Base-by-base conservation (phyloP, 2,888 invertebrate species). In the Flabesymbios commensalis region DNA sequence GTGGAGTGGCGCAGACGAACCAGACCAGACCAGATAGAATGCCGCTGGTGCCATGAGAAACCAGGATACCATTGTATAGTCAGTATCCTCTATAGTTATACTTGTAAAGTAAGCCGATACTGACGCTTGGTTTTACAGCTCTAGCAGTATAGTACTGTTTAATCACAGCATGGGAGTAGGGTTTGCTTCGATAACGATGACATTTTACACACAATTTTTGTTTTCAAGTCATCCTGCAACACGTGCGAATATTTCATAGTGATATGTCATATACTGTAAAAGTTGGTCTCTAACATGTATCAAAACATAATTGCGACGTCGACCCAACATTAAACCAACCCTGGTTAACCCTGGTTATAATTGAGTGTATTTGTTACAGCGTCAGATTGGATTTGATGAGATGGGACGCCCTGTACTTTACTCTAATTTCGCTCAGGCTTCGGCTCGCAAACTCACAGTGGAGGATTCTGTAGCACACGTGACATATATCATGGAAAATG, bases 11-110 rank as follows among this genome's bases (percentile, higher is more conserved):
- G 80, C 3, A 63, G 77, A 26, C 61, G 69, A 54, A 69, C 65
- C n/a, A 69, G 69, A 31, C 79, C 80, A 2, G 64, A 74, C 19
- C 56, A 64, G 19, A 55, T 73, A 31, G 75, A 78, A 61, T 81
- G 81, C 59, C 63, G 61, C 4, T 80, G 73, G 72, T 81, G 81
- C 67, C 75, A 77, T 39, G 72, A 74, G 4, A 68, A 67, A 32
- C 79, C 80, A 5, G 81, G 81, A 1, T 76, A 61, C 57, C 80
- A 80, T 67, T 73, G 76, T 47, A 77, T 81, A 74, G 81, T 79
- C 63, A 64, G 59, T 7, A 26, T 28, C 26, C 0, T 28, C 24
- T 39, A 1, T 4, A 24, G 1, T 28, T 17, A n/a, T 2, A n/a
- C 17, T 45, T 17, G 14, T 14, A 10, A 31, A 3, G 31, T 51